Conservation (phyloP, 2,113 vertebrate species). For the Scomber scombrus region DNA sequence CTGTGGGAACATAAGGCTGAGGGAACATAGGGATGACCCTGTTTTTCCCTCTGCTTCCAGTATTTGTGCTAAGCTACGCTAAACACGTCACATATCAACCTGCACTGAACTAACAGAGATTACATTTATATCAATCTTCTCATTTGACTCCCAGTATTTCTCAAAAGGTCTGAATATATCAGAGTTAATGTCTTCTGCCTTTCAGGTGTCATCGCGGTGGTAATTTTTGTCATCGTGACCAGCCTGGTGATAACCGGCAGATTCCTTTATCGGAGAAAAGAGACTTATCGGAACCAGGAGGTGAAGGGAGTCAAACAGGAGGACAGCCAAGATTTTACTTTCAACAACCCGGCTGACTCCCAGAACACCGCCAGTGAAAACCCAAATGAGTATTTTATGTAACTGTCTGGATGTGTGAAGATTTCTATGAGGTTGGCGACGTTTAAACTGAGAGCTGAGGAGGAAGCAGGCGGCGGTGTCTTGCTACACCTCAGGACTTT, state of each 20-base stretch:
- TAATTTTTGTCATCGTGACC: constrained; percentile 90
- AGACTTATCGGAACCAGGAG: constrained; percentile 89
- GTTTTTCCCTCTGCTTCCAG: neutral
- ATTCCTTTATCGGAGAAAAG: constrained; percentile 90
- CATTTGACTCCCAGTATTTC: neutral
- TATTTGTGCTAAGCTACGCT: neutral
- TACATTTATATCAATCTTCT: neutral
- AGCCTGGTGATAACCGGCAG: constrained; percentile 86
- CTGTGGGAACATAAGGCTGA: no score
- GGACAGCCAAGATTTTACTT: constrained; percentile 87
- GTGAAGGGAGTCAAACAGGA: constrained; percentile 88
- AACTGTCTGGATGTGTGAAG: constrained; percentile 40
- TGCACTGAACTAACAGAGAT: neutral
- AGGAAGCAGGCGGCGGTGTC: constrained; percentile 26
- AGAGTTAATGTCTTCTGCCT: constrained; percentile 8
- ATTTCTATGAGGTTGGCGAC: neutral
- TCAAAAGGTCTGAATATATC: neutral
- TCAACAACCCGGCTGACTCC: constrained; percentile 88
- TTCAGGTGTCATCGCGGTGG: constrained; percentile 92
- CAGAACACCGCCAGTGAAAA: constrained; percentile 88
- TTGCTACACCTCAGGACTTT: constrained; percentile 58
- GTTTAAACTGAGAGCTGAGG: constrained; percentile 15
- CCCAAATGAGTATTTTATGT: constrained; percentile 97
- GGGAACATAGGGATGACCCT: no score
- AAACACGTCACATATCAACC: neutral